Evolutionary conservation across 2,797 vertebrate genomes (phyloP), one percentile per base, ranked within the genome.

Genomic region (Clarias platycephalus): DNA sequence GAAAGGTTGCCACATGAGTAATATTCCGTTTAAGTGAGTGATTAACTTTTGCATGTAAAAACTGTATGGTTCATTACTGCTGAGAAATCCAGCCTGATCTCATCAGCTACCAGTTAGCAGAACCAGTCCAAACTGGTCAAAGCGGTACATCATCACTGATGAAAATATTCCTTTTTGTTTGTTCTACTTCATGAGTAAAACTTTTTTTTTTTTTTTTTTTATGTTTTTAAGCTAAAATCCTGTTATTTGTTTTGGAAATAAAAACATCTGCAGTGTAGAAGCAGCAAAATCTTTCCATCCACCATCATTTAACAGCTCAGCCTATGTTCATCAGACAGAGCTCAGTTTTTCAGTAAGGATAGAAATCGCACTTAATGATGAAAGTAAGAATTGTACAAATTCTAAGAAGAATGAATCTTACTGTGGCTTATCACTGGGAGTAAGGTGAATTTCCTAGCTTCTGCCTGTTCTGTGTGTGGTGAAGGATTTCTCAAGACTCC

Each of bases 401-500:
- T 58, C 74, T 60, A 31, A 60, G 13, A 60, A 37, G 55, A 37
- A 60, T 13, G 8, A 49, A 49, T 53, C 13, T 26, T n/a, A 16
- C 44, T 74, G 40, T 74, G n/a, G 71, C 44, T 3, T 28, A 16
- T 24, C 24, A n/a, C 71, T 49, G 24, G 49, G 57, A 34, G 55
- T 77, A 20, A 34, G 74, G 55, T 37, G 57, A 57, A 34, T 5
- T 79, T 79, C 60, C n/a, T 16, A 64, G 60, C n/a, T 4, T 63
- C 22, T 80, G 24, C n/a, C 15, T 64, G 53, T 71, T 22, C 55
- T 37, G 60, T 60, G 31, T 71, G 67, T 26, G 20, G 28, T 18
- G 20, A 24, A 55, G 63, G n/a, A 70, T 70, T 57, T 68, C 40
- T 76, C 24, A 67, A 64, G 49, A 57, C n/a, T 81, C 62, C 67